These are phyloP conservation scores for Andrena flavipes DNA, from an alignment of 2,888 invertebrate species.

Conservation along the genomic window DNA sequence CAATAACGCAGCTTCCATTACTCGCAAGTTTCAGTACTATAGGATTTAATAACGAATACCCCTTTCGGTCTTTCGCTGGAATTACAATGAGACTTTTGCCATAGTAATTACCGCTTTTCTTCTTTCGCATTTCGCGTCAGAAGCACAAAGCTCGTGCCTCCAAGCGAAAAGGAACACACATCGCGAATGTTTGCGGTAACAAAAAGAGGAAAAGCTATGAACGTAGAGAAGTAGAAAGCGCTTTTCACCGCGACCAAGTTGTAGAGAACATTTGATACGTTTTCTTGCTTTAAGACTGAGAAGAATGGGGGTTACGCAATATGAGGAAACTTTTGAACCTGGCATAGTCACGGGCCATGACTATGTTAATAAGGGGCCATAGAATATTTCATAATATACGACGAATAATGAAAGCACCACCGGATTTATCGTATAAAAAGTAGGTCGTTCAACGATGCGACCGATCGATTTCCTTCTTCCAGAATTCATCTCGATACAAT, in stretches of 20 bases:
- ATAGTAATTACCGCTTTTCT: slow-evolving; percentile 52
- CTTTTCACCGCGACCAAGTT: slow-evolving; percentile 27
- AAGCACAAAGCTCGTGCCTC: slow-evolving; percentile 45
- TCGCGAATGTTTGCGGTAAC: slow-evolving; percentile 37
- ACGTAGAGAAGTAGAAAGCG: slow-evolving; percentile 23
- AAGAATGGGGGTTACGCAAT: not conserved
- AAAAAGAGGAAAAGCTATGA: slow-evolving; percentile 15
- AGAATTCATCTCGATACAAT: too few relatives aligned
- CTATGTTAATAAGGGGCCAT: not conserved
- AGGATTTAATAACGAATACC: slow-evolving; percentile 42
- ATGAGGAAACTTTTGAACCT: not conserved
- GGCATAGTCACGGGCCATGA: not conserved
- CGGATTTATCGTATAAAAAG: too few relatives aligned
- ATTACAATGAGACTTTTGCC: slow-evolving; percentile 48
- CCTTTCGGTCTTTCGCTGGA: slow-evolving; percentile 14
- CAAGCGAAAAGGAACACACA: slow-evolving; percentile 27
- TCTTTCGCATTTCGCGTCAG: slow-evolving; percentile 42
- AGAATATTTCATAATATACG: not conserved
- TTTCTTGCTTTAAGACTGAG: slow-evolving; percentile 23
- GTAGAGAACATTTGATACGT: slow-evolving; percentile 22
- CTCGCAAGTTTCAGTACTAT: slow-evolving; percentile 9
- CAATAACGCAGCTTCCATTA: slow-evolving; percentile 25
- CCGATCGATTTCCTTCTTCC: not conserved
- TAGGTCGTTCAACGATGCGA: not conserved
- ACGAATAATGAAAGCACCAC: not conserved